Conservation (phyloP, 2,797 vertebrate genomes). For the Trachurus trachurus region DNA sequence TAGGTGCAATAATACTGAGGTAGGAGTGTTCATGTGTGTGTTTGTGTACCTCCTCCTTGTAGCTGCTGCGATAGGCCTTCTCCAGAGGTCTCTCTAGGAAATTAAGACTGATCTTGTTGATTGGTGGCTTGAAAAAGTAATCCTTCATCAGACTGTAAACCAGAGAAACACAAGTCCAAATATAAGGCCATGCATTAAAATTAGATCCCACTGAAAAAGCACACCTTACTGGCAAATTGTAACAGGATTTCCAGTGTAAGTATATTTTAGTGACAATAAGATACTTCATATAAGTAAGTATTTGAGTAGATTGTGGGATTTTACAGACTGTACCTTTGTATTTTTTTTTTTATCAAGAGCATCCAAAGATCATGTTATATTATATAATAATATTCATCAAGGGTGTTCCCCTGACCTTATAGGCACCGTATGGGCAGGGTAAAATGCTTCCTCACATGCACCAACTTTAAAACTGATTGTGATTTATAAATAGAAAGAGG, state of each 20-base stretch:
- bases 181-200: background rate
- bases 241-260: background rate
- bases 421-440: no score
- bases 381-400: no score
- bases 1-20: background rate
- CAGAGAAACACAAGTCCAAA: slow-evolving; percentile 29
- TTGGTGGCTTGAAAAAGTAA: slow-evolving; percentile 99
- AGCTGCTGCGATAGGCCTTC: slow-evolving; percentile 92
- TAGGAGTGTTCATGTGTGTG: background rate
- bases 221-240: background rate
- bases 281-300: background rate
- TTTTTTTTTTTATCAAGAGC: background rate
- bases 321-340: background rate
- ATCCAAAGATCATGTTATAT: background rate
- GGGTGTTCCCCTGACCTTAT: no score
- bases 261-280: background rate
- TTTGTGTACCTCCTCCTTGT: slow-evolving; percentile 92
- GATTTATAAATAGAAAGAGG: no score
- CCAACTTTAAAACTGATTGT: no score
- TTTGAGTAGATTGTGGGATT: background rate
- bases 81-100: slow-evolving; percentile 94
- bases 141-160: slow-evolving; percentile 94
- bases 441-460: no score
- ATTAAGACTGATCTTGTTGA: slow-evolving; percentile 97
- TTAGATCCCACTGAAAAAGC: background rate